phyloP scores from a whole-genome alignment of 2,797 vertebrate species.

The Acanthiza pusilla region DNA sequence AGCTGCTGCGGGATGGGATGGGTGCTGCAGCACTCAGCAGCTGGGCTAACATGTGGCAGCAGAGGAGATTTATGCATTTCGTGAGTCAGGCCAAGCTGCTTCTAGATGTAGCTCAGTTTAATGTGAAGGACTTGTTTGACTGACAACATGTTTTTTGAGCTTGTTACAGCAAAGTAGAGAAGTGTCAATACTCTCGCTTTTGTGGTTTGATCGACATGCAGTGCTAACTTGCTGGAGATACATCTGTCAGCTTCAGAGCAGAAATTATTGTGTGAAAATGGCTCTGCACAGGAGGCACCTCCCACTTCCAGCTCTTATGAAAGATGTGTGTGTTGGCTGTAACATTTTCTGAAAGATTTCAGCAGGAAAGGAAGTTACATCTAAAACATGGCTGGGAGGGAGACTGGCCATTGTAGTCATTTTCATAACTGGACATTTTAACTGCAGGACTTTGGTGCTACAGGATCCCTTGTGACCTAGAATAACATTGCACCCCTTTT shows the following conservation, averaged over 20 bases:
- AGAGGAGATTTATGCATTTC: neutral
- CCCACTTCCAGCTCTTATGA: neutral
- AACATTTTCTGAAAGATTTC: neutral
- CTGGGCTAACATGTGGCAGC: neutral
- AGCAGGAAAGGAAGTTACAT: neutral
- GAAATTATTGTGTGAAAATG: neutral
- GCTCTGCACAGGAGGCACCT: neutral
- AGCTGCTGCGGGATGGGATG: neutral
- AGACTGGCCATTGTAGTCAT: neutral
- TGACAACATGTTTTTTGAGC: neutral
- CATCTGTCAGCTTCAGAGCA: neutral
- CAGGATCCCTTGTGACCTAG: neutral
- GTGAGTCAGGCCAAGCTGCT: neutral
- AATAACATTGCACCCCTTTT: neutral
- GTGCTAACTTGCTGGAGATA: neutral
- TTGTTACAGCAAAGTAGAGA: neutral
- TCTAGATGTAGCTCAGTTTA: neutral
- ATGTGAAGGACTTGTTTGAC: neutral
- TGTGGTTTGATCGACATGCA: neutral
- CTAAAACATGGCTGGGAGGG: neutral
- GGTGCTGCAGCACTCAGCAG: neutral
- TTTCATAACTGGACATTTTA: neutral
- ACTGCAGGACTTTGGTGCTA: neutral
- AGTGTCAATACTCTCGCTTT: neutral
- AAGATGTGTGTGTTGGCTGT: neutral